These are phyloP conservation scores for Allacma fusca DNA, from an alignment of 2,888 invertebrate genomes.

Conservation along the genomic window DNA sequence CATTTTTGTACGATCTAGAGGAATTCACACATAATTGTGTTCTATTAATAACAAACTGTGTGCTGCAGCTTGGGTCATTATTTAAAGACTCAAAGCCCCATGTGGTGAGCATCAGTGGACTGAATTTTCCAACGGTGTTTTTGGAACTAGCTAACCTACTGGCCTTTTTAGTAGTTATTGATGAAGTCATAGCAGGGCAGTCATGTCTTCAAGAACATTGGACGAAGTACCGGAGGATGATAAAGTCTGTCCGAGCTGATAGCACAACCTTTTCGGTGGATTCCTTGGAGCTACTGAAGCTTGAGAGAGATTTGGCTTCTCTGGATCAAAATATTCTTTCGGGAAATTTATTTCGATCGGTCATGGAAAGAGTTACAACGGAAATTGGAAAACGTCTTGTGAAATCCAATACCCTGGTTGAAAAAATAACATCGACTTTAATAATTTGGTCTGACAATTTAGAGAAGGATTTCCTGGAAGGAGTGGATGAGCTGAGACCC, in stretches of 20 bases:
- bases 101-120: slow-evolving; percentile 61
- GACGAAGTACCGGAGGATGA: slow-evolving; percentile 78
- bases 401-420: slow-evolving; percentile 39
- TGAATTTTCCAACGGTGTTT: slow-evolving; percentile 59
- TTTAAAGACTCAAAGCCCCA: slow-evolving; percentile 66
- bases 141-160: slow-evolving; percentile 66
- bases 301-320: slow-evolving; percentile 76
- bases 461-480: slow-evolving; percentile 52
- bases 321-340: slow-evolving; percentile 73
- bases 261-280: slow-evolving; percentile 70
- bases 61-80: slow-evolving; percentile 78
- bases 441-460: slow-evolving; percentile 33
- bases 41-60: slow-evolving; percentile 75
- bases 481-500: slow-evolving; percentile 50
- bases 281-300: slow-evolving; percentile 72
- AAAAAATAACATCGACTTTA: slow-evolving; percentile 30
- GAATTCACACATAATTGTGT: slow-evolving; percentile 76
- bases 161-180: slow-evolving; percentile 70
- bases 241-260: slow-evolving; percentile 75
- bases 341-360: slow-evolving; percentile 74
- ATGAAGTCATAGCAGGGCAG: slow-evolving; percentile 72
- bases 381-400: slow-evolving; percentile 32
- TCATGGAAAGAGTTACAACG: slow-evolving; percentile 40
- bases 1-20: slow-evolving; percentile 69
- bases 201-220: slow-evolving; percentile 74